These are phyloP conservation scores for Ceratotherium simum DNA, from an alignment of 2,113 vertebrate species.

Conservation along the genomic window DNA sequence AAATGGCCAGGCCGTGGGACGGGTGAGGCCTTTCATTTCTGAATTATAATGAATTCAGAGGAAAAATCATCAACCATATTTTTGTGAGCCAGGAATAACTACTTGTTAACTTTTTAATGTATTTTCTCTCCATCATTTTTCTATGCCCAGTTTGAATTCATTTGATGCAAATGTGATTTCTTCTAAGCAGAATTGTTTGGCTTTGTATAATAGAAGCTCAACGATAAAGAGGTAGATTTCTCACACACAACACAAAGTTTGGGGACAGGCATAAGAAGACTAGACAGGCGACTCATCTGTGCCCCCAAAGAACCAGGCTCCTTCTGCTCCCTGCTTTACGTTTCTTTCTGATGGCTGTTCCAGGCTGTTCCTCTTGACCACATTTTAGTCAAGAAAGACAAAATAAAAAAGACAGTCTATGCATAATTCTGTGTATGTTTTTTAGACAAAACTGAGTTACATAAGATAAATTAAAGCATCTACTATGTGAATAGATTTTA, in stretches of 20 bases:
- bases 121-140: background rate
- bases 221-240: background rate
- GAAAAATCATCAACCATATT: background rate
- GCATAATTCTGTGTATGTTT: background rate
- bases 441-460: background rate
- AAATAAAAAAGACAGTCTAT: background rate
- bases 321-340: background rate
- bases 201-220: background rate
- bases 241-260: background rate
- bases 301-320: background rate
- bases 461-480: background rate
- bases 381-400: background rate
- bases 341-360: background rate
- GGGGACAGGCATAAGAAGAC: background rate
- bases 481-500: background rate
- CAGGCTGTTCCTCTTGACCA: background rate
- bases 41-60: background rate
- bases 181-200: background rate
- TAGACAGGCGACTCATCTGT: background rate
- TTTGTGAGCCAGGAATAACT: background rate
- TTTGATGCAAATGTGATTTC: background rate
- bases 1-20: background rate
- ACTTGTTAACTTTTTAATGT: background rate
- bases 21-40: background rate
- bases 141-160: background rate